Conservation (phyloP, 2,113 vertebrate species). For the Aythya baeri region DNA sequence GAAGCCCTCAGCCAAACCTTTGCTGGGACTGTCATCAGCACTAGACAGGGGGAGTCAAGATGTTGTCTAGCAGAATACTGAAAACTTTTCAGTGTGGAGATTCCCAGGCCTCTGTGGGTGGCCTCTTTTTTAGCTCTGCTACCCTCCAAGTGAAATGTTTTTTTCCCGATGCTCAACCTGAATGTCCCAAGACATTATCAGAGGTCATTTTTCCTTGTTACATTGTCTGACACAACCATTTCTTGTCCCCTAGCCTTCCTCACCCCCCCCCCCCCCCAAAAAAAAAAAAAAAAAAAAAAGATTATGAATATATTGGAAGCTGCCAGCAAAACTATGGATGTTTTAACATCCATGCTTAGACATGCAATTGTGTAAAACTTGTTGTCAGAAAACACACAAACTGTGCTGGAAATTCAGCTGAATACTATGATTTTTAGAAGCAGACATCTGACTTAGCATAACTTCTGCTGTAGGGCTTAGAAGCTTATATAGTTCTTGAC, state of each 20-base stretch:
- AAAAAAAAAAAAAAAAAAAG: too few relatives aligned
- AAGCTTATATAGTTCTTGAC: neutral
- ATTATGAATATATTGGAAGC: neutral
- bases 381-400: neutral
- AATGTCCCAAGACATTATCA: neutral
- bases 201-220: neutral
- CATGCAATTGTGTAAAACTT: accelerated
- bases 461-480: neutral
- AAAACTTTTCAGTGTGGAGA: neutral
- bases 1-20: neutral
- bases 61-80: neutral
- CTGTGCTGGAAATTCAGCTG: neutral
- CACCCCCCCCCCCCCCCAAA: too few relatives aligned
- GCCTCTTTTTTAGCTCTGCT: neutral
- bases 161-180: neutral
- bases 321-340: neutral
- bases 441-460: neutral
- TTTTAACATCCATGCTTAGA: neutral
- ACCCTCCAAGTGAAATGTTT: neutral
- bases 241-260: neutral
- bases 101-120: neutral
- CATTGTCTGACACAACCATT: neutral
- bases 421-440: neutral
- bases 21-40: neutral
- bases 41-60: neutral